These are phyloP conservation scores for Prenolepis imparis DNA, from an alignment of 2,888 invertebrate species.

Conservation along the genomic window DNA sequence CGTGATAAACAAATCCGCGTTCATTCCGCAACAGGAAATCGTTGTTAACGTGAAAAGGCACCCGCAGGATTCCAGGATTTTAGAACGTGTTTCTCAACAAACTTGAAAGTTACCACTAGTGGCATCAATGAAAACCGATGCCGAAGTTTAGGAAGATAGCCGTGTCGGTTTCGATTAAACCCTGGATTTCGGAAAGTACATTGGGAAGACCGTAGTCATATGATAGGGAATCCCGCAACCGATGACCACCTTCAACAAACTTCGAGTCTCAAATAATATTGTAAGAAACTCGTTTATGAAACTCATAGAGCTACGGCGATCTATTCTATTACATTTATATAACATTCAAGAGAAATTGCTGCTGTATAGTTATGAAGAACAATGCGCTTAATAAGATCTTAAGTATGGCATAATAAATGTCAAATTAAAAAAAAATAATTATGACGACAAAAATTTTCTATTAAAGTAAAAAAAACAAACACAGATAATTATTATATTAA, in stretches of 20 bases:
- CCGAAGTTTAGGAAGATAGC: slow-evolving; percentile 38
- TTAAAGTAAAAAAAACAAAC: neutral
- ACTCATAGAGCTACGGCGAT: neutral
- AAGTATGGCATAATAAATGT: neutral
- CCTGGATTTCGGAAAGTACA: slow-evolving; percentile 38
- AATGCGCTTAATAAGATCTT: neutral
- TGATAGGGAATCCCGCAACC: slow-evolving; percentile 9
- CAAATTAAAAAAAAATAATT: neutral
- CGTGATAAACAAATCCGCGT: neutral
- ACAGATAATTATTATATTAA: neutral
- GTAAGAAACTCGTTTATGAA: slow-evolving; percentile 2
- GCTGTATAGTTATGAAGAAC: neutral
- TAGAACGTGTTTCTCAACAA: slow-evolving; percentile 3
- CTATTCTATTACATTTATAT: neutral
- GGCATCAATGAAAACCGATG: slow-evolving; percentile 40
- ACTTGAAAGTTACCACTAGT: slow-evolving; percentile 34
- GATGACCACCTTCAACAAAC: slow-evolving; percentile 14
- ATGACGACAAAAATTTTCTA: neutral
- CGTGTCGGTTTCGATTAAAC: slow-evolving; percentile 22
- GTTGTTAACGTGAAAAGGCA: slow-evolving; percentile 11
- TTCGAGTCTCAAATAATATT: slow-evolving; percentile 18
- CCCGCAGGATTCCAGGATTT: neutral
- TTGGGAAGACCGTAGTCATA: slow-evolving; percentile 33
- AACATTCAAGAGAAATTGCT: neutral
- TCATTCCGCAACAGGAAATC: slow-evolving; percentile 10